A percentile compares a stretch with the other conserved stretches of the same genome.
These are phyloP conservation scores for Hetaerina americana DNA, from an alignment of 1,140 invertebrate genomes.

Conservation along the genomic window DNA sequence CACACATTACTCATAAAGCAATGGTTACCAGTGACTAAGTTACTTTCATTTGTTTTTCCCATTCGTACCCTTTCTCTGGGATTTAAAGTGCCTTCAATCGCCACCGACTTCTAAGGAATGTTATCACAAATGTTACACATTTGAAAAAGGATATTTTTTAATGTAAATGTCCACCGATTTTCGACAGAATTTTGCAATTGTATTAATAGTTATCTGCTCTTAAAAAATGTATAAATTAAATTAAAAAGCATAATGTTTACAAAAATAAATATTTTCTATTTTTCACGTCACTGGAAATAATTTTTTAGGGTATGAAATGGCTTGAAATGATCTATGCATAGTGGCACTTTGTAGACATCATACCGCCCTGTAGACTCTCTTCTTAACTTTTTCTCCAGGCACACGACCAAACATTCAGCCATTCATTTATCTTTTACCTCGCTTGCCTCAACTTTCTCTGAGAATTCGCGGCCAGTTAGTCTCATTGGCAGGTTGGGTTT, in stretches of 20 bases:
- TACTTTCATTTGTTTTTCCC: background rate
- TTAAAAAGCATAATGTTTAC: background rate
- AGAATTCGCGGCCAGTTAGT: slow-evolving; percentile 2
- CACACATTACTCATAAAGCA: too few relatives aligned
- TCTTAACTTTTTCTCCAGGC: background rate
- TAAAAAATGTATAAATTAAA: background rate
- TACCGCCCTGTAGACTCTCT: slow-evolving; percentile 5
- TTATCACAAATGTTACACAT: background rate
- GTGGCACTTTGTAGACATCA: slow-evolving; percentile 4
- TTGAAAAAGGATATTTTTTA: background rate
- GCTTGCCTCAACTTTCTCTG: background rate
- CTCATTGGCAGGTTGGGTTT: background rate
- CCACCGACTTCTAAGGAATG: background rate
- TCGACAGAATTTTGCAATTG: background rate
- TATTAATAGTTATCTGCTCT: background rate
- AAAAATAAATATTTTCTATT: background rate
- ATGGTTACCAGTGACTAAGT: too few relatives aligned
- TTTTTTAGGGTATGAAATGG: slow-evolving; percentile 6
- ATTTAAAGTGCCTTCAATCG: background rate
- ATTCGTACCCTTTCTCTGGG: background rate
- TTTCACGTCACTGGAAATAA: background rate
- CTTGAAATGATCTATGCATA: slow-evolving; percentile 8
- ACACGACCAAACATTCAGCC: slow-evolving; percentile 1
- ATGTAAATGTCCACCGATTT: background rate
- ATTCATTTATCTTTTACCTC: background rate